Conservation (phyloP, 2,797 vertebrate genomes). For the Coendou prehensilis region DNA sequence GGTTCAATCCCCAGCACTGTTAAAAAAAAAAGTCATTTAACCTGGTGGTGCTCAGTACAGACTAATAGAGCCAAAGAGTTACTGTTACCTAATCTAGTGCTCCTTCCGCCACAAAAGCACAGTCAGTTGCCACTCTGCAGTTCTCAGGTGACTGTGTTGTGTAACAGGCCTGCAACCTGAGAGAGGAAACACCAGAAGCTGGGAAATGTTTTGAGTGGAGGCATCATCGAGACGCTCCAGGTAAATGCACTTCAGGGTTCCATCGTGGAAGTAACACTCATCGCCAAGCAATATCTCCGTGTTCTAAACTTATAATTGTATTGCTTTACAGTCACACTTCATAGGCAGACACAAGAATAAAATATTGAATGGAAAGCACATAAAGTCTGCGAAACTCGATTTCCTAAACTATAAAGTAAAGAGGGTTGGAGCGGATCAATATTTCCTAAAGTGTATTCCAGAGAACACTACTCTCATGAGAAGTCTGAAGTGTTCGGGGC, state of each 20-base stretch:
- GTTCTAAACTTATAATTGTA: not conserved
- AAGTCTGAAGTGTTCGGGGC: not conserved
- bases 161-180: not conserved
- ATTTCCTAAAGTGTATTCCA: conserved; percentile 5
- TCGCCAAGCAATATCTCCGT: not conserved
- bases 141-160: not conserved
- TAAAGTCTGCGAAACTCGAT: conserved; percentile 41
- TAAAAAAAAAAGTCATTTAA: not conserved
- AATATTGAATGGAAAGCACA: not conserved
- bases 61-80: not conserved
- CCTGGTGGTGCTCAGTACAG: not conserved
- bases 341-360: conserved; percentile 54
- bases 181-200: not conserved
- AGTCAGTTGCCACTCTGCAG: not conserved
- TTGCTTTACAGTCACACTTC: not conserved
- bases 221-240: not conserved
- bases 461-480: not conserved
- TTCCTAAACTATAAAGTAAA: conserved; percentile 58
- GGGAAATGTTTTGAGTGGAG: not conserved
- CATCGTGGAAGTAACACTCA: not conserved
- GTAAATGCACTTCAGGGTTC: not conserved
- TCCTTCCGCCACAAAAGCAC: not conserved
- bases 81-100: not conserved
- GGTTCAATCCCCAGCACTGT: not conserved
- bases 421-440: not conserved